These are phyloP conservation scores for Melipona quadrifasciata DNA, from an alignment of 1,140 invertebrate genomes.

Conservation along the genomic window DNA sequence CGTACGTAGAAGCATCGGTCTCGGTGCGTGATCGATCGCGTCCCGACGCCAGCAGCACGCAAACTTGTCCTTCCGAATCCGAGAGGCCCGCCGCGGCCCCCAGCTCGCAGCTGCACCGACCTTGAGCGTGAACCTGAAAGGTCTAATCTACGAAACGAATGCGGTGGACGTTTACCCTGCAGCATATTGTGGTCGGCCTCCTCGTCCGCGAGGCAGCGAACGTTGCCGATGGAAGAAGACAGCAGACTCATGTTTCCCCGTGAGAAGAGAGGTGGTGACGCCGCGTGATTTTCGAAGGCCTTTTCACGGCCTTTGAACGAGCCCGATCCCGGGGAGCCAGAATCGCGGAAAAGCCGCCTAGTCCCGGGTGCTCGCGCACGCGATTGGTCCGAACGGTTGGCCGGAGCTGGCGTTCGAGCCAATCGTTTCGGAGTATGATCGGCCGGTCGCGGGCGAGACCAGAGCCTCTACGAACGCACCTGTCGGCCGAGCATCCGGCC, in stretches of 20 bases:
- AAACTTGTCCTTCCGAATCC: conserved; percentile 28
- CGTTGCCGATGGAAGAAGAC: conserved; percentile 72
- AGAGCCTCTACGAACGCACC: conserved; percentile 41
- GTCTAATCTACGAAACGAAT: background rate
- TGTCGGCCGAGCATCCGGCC: conserved; percentile 45
- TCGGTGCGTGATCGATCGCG: conserved; percentile 41
- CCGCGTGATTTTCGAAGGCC: no score
- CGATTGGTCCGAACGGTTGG: conserved; percentile 46
- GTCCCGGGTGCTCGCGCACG: background rate
- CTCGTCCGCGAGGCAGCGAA: conserved; percentile 76
- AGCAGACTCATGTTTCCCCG: conserved; percentile 67
- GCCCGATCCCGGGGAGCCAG: background rate
- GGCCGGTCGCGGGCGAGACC: conserved; percentile 6
- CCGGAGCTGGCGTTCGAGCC: conserved; percentile 17
- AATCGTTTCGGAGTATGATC: conserved; percentile 28
- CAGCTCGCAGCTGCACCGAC: conserved; percentile 32
- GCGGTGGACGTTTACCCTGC: conserved; percentile 75
- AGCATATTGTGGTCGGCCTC: conserved; percentile 79
- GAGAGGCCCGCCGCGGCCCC: background rate
- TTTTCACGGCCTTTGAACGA: background rate
- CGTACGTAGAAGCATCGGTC: no score
- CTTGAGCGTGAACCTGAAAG: conserved; percentile 34
- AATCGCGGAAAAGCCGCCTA: conserved; percentile 24
- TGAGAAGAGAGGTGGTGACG: no score
- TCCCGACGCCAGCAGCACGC: conserved; percentile 39